Percentiles rank a stretch among this genome's conserved stretches.
Evolutionary conservation across 2,113 vertebrate genomes (phyloP).

Genomic region (Chloebia gouldiae): DNA sequence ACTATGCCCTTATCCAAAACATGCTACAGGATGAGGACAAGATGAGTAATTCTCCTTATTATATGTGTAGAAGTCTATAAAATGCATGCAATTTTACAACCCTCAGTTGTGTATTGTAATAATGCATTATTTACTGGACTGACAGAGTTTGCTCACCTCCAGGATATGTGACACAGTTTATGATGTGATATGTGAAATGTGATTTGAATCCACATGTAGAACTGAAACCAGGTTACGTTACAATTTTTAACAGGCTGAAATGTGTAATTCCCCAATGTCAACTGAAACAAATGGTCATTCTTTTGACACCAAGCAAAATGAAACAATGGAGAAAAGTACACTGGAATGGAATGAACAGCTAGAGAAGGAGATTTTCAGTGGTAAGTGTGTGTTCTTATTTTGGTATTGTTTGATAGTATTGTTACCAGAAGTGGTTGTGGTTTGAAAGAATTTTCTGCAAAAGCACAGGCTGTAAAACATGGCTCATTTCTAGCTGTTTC

Average conservation of each 20-base stretch:
- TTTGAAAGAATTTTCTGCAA: not conserved
- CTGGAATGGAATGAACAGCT: slow-evolving; percentile 66
- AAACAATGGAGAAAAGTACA: slow-evolving; percentile 48
- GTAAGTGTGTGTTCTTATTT: slow-evolving; percentile 49
- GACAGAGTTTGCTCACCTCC: not conserved
- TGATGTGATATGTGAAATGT: not conserved
- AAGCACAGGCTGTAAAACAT: not conserved
- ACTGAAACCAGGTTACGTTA: not conserved
- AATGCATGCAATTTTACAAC: not conserved
- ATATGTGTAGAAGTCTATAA: not conserved
- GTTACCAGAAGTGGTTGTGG: not conserved
- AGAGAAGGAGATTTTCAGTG: slow-evolving; percentile 75
- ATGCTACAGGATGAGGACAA: not conserved
- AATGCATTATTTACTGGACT: not conserved
- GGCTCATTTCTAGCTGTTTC: not conserved
- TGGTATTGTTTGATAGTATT: not conserved
- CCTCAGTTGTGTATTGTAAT: not conserved
- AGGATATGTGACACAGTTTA: not conserved
- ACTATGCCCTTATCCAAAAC: not conserved
- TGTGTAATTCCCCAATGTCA: slow-evolving; percentile 11
- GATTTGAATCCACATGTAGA: not conserved
- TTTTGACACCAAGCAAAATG: slow-evolving; percentile 41
- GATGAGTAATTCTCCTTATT: not conserved
- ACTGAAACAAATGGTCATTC: not conserved
- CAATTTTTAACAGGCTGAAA: slow-evolving; percentile 61